A percentile compares a stretch with the other conserved stretches of the same genome.
These are phyloP conservation scores for Leptonema lineaticorne DNA, from an alignment of 1,140 invertebrate species.

Conservation along the genomic window DNA sequence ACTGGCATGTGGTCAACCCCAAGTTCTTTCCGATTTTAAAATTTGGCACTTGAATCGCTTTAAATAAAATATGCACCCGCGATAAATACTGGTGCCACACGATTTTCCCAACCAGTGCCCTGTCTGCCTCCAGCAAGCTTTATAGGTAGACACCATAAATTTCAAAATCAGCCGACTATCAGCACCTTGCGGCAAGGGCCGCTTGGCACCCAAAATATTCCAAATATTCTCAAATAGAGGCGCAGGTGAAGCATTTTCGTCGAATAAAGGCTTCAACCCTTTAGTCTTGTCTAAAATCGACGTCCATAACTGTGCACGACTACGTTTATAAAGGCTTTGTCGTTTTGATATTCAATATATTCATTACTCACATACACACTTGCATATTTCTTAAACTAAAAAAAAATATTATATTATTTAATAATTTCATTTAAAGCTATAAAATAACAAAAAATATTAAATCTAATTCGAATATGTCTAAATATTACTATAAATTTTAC, in stretches of 20 bases:
- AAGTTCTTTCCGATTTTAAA: not conserved
- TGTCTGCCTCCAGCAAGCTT: slow-evolving; percentile 1
- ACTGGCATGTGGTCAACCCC: not conserved
- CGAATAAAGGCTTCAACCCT: not conserved
- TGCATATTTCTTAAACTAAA: too few species aligned
- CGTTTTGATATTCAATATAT: too few species aligned
- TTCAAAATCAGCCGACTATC: slow-evolving; percentile 32
- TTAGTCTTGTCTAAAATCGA: slow-evolving; percentile 28
- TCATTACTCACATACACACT: too few species aligned
- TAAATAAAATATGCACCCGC: slow-evolving; percentile 27
- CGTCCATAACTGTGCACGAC: too few species aligned
- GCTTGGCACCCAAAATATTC: slow-evolving; percentile 32
- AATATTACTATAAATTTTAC: too few species aligned
- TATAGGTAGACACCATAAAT: slow-evolving; percentile 30
- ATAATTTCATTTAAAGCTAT: too few species aligned
- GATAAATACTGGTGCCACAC: slow-evolving; percentile 9
- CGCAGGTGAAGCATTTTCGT: slow-evolving; percentile 6
- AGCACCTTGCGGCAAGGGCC: slow-evolving; percentile 30
- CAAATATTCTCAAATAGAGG: slow-evolving; percentile 33
- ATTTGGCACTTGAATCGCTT: slow-evolving; percentile 8
- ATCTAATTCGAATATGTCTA: too few species aligned
- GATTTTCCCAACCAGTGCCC: too few species aligned
- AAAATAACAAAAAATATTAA: too few species aligned
- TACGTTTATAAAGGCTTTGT: too few species aligned
- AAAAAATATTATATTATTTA: too few species aligned